These are phyloP conservation scores for Orussus abietinus DNA, from an alignment of 1,140 invertebrate species.

Conservation along the genomic window DNA sequence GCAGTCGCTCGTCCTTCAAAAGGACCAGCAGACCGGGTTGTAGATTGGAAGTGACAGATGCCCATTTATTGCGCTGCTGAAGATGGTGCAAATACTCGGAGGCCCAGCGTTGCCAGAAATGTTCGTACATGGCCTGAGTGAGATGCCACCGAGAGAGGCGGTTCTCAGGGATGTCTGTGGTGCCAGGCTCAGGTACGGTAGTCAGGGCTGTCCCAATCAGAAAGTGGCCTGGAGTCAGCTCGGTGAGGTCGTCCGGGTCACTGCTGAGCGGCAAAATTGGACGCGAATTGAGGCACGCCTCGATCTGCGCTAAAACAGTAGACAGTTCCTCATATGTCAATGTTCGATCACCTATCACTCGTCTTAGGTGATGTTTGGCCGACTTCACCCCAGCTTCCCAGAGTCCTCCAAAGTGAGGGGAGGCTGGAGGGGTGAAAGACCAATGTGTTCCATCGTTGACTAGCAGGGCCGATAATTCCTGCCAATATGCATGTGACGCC, in stretches of 20 bases:
- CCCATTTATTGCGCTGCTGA: too few species aligned
- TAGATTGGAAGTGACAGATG: too few species aligned
- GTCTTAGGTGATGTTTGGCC: constrained; percentile 25
- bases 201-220: constrained; percentile 25
- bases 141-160: constrained; percentile 9
- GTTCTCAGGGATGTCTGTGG: constrained; percentile 4
- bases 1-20: too few species aligned
- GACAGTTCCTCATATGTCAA: constrained; percentile 20
- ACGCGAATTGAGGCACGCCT: constrained; percentile 26
- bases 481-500: constrained; percentile 6
- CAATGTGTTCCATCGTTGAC: constrained; percentile 6
- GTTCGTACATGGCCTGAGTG: too few species aligned
- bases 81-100: too few species aligned
- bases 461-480: constrained; percentile 2
- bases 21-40: too few species aligned
- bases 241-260: constrained; percentile 14
- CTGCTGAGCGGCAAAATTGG: constrained; percentile 17
- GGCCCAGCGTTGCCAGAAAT: too few species aligned
- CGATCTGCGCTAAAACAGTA: constrained; percentile 16
- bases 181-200: constrained; percentile 15
- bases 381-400: too few species aligned
- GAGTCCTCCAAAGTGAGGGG: constrained; percentile 33
- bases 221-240: constrained; percentile 27
- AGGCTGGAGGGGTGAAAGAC: constrained; percentile 30
- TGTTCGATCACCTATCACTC: constrained; percentile 13